phyloP scores from a whole-genome alignment of 2,888 invertebrate species.

The Eristalinus sepulchralis region DNA sequence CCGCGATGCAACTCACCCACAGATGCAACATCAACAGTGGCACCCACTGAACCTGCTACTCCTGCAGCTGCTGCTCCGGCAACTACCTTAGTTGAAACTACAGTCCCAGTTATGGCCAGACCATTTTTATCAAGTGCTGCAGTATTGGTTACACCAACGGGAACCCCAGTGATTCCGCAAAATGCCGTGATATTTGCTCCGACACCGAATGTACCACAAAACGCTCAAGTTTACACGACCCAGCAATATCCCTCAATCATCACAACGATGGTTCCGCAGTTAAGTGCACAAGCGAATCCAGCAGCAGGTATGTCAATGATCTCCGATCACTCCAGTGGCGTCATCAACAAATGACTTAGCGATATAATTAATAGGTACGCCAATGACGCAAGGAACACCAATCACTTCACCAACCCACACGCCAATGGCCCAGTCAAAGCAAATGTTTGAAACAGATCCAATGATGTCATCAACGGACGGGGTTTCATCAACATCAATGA shows the following conservation, averaged over 20 bases:
- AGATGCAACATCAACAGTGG: neutral
- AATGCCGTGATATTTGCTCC: neutral
- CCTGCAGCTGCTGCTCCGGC: neutral
- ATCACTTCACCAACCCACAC: neutral
- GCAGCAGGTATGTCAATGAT: neutral
- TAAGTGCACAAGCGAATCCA: neutral
- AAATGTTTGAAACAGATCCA: neutral
- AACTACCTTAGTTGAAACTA: neutral
- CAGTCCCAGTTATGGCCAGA: neutral
- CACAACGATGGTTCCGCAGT: neutral
- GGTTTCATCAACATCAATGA: neutral
- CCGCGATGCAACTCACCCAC: slow-evolving; percentile 16
- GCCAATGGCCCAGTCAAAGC: neutral
- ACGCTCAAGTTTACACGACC: too few relatives aligned
- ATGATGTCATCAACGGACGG: neutral
- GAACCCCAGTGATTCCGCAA: neutral
- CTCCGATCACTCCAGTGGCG: neutral
- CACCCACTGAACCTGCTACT: neutral
- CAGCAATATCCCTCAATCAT: neutral
- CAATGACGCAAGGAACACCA: neutral
- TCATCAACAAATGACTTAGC: neutral
- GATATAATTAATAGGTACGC: neutral
- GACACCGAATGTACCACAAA: neutral
- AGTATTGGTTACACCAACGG: neutral
- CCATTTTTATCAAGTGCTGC: neutral